Conservation (phyloP, 2,888 invertebrate genomes). For the Sminthurides aquaticus region DNA sequence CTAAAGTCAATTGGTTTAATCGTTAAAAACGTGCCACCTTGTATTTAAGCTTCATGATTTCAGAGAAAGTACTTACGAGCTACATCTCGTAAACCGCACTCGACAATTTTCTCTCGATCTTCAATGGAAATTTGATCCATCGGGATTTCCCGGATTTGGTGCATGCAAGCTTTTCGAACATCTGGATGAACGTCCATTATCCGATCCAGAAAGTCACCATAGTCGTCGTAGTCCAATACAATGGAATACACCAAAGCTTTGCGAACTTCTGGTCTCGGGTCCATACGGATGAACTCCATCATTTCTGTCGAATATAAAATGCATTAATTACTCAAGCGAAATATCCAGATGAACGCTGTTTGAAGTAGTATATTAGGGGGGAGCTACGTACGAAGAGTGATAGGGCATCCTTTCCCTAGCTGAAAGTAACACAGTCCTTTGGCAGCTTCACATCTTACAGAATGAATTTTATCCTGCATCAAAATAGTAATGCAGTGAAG, state of each 20-base stretch:
- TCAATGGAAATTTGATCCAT: constrained; percentile 4
- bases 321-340: background rate
- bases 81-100: constrained; percentile 17
- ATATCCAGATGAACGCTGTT: background rate
- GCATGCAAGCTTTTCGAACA: constrained; percentile 20
- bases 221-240: constrained; percentile 20
- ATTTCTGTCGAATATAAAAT: constrained; percentile 15
- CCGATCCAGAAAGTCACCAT: constrained; percentile 18
- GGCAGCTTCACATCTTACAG: constrained; percentile 19
- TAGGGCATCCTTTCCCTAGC: constrained; percentile 17
- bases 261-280: constrained; percentile 21
- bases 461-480: constrained; percentile 15
- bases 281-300: constrained; percentile 23
- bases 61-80: constrained; percentile 12
- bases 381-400: constrained; percentile 20
- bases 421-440: constrained; percentile 22
- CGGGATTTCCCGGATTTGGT: constrained; percentile 16
- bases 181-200: constrained; percentile 21
- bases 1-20: too few species aligned
- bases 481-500: background rate
- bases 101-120: constrained; percentile 17
- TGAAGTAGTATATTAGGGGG: background rate
- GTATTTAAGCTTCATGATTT: too few species aligned
- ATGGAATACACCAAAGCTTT: constrained; percentile 14
- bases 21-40: too few species aligned